Base-by-base conservation (phyloP, 2,888 invertebrate genomes). In the Leptarthrus brevirostris region DNA sequence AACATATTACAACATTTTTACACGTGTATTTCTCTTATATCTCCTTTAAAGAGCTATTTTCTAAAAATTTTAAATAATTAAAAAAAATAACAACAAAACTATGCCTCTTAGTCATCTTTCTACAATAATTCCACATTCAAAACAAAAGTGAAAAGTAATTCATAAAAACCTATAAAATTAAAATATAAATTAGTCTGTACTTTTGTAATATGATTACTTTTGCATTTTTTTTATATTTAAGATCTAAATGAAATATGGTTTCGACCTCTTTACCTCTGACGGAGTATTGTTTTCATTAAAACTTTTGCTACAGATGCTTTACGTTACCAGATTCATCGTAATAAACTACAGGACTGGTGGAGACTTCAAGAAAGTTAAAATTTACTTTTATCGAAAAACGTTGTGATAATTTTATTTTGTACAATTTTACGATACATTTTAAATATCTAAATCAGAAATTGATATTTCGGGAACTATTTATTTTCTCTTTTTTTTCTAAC, bases 341-440 rank as follows among this genome's bases (percentile, higher is more conserved):
- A 47, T 30, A 8, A 49, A 49, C 49, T 49, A 49, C 49, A 18
- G 49, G 49, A 49, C 49, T 49, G 49, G 49, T 49, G 49, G 20
- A 49, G 18, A 49, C n/a, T 12, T 40, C 40, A 52, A 52, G 54
- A 54, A 26, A 54, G 24, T 26, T 54, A 24, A 24, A 54, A 26
- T 10, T 24, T 54, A 26, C 0, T 54, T 53, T 54, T 16, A 54
- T 54, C 26, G 30, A 54, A 54, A 54, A 54, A 52, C 52, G 52
- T 52, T 54, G 54, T 36, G 58, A 36, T 36, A 36, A 61, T 61
- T 61, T 36, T 16, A 34, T 20, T 75, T 75, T 75, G 75, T 75
- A 75, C 75, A 75, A 73, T 52, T 75, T 75, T 58, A 75, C 75
- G 73, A 69, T 61, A 75, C 73, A 73, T 58, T 66, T 40, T 66